Conservation (phyloP, 2,797 vertebrate species). For the Sebastes itinus region DNA sequence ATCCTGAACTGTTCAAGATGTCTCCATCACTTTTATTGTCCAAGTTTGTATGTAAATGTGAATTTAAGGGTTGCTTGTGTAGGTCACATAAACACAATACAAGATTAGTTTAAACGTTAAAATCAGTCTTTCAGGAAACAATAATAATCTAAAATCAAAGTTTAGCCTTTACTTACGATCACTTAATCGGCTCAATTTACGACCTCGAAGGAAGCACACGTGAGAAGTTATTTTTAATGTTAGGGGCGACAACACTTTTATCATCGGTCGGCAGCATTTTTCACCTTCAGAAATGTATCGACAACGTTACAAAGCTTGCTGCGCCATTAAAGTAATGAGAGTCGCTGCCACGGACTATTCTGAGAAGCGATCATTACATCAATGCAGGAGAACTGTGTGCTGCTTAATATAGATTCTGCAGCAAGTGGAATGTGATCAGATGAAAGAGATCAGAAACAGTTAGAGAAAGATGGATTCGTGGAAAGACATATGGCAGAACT, state of each 20-base stretch:
- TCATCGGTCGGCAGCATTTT: slow-evolving; percentile 4
- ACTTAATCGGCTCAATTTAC: not conserved
- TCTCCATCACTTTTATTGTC: not conserved
- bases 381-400: not conserved
- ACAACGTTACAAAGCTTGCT: not conserved
- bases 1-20: too few relatives aligned
- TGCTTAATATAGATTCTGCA: slow-evolving; percentile 25
- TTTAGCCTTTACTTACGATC: not conserved
- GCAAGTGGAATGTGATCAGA: not conserved
- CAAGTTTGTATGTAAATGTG: not conserved
- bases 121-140: not conserved
- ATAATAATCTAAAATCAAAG: not conserved
- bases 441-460: not conserved
- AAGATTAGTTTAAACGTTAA: not conserved
- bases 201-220: not conserved
- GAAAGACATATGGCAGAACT: not conserved
- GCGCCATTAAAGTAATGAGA: slow-evolving; percentile 1
- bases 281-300: slow-evolving; percentile 1
- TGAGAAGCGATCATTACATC: not conserved
- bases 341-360: not conserved
- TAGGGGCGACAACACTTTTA: not conserved
- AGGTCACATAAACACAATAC: not conserved
- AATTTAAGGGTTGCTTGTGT: not conserved
- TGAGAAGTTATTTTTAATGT: slow-evolving; percentile 19
- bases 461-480: not conserved